Evolutionary conservation across 2,797 vertebrate species (phyloP), one percentile per base, ranked within the genome.

Genomic region (Vireo griseus): DNA sequence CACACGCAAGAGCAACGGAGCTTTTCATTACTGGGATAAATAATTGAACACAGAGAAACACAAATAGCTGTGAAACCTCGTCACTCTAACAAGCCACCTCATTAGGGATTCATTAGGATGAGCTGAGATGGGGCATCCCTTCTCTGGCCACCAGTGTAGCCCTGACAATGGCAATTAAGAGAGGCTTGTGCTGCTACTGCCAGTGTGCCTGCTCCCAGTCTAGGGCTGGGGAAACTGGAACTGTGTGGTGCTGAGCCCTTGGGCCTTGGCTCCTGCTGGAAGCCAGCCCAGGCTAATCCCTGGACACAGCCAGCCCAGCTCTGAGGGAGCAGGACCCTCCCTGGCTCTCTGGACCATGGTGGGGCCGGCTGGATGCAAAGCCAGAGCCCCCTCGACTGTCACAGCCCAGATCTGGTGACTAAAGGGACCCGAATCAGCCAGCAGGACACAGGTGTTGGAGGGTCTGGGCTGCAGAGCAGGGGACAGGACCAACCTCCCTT

Each of bases 401-500:
- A 31, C 51, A 65, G 44, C 29, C n/a, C n/a, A 22, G 10, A 0
- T 51, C 25, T n/a, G 77, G n/a, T 11, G 42, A 37, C 45, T 16
- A 11, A 42, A 73, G 50, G 33, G 54, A 65, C 13, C 2, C 5
- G 0, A 26, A 7, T 0, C 0, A 35, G 51, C 1, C 1, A 73
- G 55, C 0, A 0, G 68, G 37, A 42, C 12, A 2, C 0, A 1
- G 24, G 5, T 13, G 63, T 5, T 1, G 0, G 16, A n/a, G 42
- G 35, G 26, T 15, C 25, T 2, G n/a, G 4, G 72, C 66, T 44
- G 8, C 2, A 11, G 17, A 48, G 44, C 28, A 29, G 35, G 1
- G 22, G 12, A 33, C 85, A 40, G 51, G 4, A 88, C 96, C 61
- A 18, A 99, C 99, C 99, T 99, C 98, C 84, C 96, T 98, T 95